Conservation (phyloP, 2,888 invertebrate species). For the Bruchidius siliquastri region DNA sequence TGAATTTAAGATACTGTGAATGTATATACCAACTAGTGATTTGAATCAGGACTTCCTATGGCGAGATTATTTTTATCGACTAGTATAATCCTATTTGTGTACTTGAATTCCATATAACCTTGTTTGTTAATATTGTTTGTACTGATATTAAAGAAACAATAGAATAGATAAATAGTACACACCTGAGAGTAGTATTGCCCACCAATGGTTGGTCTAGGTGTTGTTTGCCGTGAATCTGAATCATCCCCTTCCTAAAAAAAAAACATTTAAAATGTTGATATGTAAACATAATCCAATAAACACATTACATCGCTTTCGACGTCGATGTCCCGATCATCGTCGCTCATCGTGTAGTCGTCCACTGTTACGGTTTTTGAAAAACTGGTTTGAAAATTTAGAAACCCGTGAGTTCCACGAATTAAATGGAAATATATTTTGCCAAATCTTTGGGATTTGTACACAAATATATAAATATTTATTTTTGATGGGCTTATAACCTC, state of each 20-base stretch:
- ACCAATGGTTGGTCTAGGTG: slow-evolving; percentile 56
- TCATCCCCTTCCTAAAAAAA: slow-evolving; percentile 73
- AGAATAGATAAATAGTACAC: slow-evolving; percentile 19
- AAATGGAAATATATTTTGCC: background rate
- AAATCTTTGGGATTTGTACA: background rate
- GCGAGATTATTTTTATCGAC: too few species aligned
- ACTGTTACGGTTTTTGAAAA: background rate
- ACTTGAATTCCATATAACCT: too few species aligned
- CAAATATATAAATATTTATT: too few species aligned
- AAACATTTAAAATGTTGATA: slow-evolving; percentile 1
- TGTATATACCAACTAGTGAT: too few species aligned
- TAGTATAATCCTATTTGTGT: too few species aligned
- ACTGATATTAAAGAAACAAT: too few species aligned
- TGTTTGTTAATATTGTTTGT: too few species aligned
- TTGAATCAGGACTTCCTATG: too few species aligned
- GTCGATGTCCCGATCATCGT: slow-evolving; percentile 92
- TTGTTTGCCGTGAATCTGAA: slow-evolving; percentile 64
- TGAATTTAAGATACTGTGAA: too few species aligned
- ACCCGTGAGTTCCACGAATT: background rate
- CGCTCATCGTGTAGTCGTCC: slow-evolving; percentile 63
- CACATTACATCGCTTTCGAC: slow-evolving; percentile 94
- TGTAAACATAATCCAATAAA: slow-evolving; percentile 30
- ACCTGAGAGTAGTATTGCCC: slow-evolving; percentile 78
- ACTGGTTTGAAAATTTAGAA: background rate
- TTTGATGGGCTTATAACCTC: background rate